These are phyloP conservation scores for Pseudopipra pipra DNA, from an alignment of 2,113 vertebrate genomes.

Conservation along the genomic window DNA sequence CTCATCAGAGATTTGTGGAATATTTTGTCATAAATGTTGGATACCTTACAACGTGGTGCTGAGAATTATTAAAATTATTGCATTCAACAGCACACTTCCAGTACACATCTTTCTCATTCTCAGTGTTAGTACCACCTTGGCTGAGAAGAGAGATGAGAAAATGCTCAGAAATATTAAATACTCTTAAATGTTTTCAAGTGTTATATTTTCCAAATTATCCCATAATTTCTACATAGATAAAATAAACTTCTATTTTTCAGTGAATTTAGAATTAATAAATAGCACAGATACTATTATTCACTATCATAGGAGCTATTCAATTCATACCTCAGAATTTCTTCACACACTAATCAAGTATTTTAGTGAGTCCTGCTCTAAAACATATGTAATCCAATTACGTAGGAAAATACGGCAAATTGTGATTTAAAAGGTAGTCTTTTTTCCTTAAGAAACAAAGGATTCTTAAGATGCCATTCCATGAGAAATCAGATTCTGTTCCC, in stretches of 20 bases:
- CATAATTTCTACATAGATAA: background rate
- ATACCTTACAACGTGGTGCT: constrained; percentile 24
- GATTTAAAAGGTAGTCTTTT: background rate
- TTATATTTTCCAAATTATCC: background rate
- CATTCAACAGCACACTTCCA: background rate
- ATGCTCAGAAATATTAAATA: background rate
- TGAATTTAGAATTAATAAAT: background rate
- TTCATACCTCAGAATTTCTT: background rate
- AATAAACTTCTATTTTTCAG: background rate
- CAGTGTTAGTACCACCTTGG: background rate
- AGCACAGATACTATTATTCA: background rate
- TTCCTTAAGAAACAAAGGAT: background rate
- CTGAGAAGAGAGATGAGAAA: background rate
- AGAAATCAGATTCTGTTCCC: background rate
- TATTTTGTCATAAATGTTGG: constrained; percentile 43
- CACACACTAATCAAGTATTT: background rate
- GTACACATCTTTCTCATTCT: constrained; percentile 36
- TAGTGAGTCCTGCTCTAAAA: background rate
- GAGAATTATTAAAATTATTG: constrained; percentile 16
- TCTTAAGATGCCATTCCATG: background rate
- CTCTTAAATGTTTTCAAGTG: background rate
- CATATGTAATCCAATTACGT: background rate
- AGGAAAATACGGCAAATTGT: background rate
- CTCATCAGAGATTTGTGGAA: constrained; percentile 51
- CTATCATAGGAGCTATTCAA: background rate